Percentiles rank a stretch among this genome's conserved stretches.
Evolutionary conservation across 2,888 invertebrate genomes (phyloP).

Genomic region (Penaeus monodon): DNA sequence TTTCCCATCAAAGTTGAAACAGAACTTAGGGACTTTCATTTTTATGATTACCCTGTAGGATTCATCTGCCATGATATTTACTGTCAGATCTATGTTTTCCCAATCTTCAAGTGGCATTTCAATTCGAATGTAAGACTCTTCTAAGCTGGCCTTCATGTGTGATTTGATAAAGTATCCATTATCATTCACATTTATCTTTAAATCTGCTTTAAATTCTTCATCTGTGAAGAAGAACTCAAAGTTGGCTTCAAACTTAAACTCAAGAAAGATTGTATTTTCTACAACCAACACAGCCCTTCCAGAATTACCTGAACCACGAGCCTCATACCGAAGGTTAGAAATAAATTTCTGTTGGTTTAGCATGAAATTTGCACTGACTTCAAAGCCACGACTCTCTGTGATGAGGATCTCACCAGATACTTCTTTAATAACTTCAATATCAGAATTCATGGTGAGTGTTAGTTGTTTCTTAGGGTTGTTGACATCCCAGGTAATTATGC

Average conservation of each 20-base stretch:
- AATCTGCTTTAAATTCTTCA: constrained; percentile 22
- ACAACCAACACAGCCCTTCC: not conserved
- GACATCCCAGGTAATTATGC: constrained; percentile 39
- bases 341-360: constrained; percentile 35
- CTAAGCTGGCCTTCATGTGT: constrained; percentile 21
- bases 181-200: constrained; percentile 33
- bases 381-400: constrained; percentile 33
- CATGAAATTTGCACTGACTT: constrained; percentile 18
- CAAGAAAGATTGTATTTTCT: constrained; percentile 23
- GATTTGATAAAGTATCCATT: constrained; percentile 11
- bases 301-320: too few relatives aligned
- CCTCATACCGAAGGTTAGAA: constrained; percentile 1
- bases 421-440: constrained; percentile 15
- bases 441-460: constrained; percentile 41
- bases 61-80: constrained; percentile 9
- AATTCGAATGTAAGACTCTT: constrained; percentile 36
- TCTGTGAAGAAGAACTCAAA: constrained; percentile 11
- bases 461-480: constrained; percentile 22
- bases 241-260: constrained; percentile 12
- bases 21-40: constrained; percentile 41
- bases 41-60: not conserved
- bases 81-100: constrained; percentile 28
- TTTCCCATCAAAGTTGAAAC: constrained; percentile 26
- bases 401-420: constrained; percentile 26
- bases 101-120: constrained; percentile 22